phyloP scores from a whole-genome alignment of 2,888 invertebrate genomes.

The Noctuana brunneofusca region DNA sequence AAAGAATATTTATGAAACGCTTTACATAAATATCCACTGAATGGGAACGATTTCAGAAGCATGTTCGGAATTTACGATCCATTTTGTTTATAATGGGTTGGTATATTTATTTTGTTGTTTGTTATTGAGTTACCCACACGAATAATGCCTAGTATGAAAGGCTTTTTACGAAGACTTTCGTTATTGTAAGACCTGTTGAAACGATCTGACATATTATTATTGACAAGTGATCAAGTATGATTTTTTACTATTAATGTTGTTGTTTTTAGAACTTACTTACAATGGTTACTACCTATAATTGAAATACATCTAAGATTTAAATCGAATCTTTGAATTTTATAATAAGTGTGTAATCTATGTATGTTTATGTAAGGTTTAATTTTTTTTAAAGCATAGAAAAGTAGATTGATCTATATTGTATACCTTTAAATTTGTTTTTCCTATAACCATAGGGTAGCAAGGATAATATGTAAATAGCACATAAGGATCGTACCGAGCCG shows the following conservation, averaged over 20 bases:
- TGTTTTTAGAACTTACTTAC: no score
- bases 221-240: background rate
- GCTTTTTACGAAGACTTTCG: slow-evolving; percentile 7
- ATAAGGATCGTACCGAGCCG: slow-evolving; percentile 8
- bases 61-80: slow-evolving; percentile 30
- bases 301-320: no score
- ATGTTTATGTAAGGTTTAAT: no score
- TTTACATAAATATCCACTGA: slow-evolving; percentile 28
- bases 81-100: slow-evolving; percentile 27
- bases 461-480: background rate
- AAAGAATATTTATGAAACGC: slow-evolving; percentile 34
- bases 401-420: no score
- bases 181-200: background rate
- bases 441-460: no score
- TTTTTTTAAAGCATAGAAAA: no score
- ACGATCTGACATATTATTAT: background rate
- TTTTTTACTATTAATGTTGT: no score
- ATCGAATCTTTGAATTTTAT: no score
- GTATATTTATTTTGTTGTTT: slow-evolving; percentile 18
- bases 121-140: slow-evolving; percentile 9
- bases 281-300: no score
- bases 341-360: no score
- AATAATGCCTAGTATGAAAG: slow-evolving; percentile 11
- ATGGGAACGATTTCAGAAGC: slow-evolving; percentile 28
- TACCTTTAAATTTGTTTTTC: no score